These are phyloP conservation scores for Lepidonotus clava DNA, from an alignment of 2,888 invertebrate genomes.

Conservation along the genomic window DNA sequence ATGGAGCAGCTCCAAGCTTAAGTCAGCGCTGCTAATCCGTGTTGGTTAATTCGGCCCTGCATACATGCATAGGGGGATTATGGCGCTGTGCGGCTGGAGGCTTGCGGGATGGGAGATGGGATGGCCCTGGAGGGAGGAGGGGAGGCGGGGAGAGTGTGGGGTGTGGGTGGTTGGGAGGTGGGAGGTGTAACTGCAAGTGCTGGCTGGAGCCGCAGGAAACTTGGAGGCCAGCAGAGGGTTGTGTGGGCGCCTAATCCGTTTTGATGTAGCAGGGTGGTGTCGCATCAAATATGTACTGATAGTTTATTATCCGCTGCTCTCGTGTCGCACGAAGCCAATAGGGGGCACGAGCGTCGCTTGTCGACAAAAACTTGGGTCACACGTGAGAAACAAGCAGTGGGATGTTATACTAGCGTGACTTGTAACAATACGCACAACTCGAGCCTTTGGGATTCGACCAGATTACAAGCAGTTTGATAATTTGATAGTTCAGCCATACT, in stretches of 20 bases:
- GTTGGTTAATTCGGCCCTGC: conserved; percentile 44
- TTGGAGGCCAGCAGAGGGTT: background rate
- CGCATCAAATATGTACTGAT: conserved; percentile 30
- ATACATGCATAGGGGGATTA: conserved; percentile 25
- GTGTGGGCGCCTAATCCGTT: conserved; percentile 2
- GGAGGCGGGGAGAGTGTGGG: background rate
- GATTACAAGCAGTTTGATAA: background rate
- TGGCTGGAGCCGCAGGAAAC: background rate
- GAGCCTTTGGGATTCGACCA: background rate
- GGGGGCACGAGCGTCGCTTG: background rate
- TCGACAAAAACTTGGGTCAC: background rate
- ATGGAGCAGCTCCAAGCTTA: conserved; percentile 42
- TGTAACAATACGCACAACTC: background rate
- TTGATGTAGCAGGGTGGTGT: conserved; percentile 38
- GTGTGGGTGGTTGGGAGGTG: background rate
- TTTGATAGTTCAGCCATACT: background rate
- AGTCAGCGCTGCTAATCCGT: conserved; percentile 44
- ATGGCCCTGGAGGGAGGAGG: background rate
- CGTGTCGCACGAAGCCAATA: background rate
- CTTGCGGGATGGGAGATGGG: background rate
- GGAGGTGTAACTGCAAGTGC: background rate
- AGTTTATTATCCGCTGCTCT: conserved; percentile 28
- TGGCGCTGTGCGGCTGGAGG: background rate
- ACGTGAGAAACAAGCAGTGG: background rate
- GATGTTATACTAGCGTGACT: conserved; percentile 12